Evolutionary conservation across 2,797 vertebrate genomes (phyloP).

Genomic region (Ctenopoma kingsleyae): DNA sequence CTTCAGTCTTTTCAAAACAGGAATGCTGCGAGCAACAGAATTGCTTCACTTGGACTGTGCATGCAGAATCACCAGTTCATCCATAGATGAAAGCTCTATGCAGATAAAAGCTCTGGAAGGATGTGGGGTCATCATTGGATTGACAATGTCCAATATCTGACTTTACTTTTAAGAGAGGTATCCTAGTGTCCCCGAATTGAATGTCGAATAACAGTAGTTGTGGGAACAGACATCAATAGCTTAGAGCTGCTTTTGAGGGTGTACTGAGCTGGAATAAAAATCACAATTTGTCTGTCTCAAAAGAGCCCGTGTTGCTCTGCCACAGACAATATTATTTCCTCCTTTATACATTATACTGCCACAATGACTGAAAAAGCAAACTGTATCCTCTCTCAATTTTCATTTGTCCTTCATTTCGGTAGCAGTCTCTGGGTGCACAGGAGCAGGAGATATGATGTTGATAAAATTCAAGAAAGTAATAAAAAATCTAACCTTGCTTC

Average conservation of each 20-base stretch:
- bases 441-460: constrained; percentile 19
- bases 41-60: neutral
- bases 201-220: constrained; percentile 53
- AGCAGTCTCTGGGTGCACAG: constrained; percentile 12
- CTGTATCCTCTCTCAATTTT: constrained; percentile 34
- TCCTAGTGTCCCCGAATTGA: constrained; percentile 36
- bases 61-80: constrained; percentile 34
- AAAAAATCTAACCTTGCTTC: constrained; percentile 25
- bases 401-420: constrained; percentile 49
- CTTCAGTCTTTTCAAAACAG: constrained; percentile 25
- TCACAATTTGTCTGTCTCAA: constrained; percentile 60
- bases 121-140: constrained; percentile 29
- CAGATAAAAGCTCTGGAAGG: constrained; percentile 36
- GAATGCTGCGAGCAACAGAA: neutral
- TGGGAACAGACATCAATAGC: constrained; percentile 59
- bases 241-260: constrained; percentile 58
- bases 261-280: constrained; percentile 65
- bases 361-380: constrained; percentile 36
- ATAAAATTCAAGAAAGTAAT: constrained; percentile 28
- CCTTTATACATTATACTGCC: constrained; percentile 39
- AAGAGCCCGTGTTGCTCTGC: constrained; percentile 57
- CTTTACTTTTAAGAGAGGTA: constrained; percentile 44
- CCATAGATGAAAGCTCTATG: constrained; percentile 30
- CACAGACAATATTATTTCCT: constrained; percentile 60
- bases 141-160: constrained; percentile 19